Conservation (phyloP, 2,888 invertebrate genomes). For the Agonum fuliginosum region DNA sequence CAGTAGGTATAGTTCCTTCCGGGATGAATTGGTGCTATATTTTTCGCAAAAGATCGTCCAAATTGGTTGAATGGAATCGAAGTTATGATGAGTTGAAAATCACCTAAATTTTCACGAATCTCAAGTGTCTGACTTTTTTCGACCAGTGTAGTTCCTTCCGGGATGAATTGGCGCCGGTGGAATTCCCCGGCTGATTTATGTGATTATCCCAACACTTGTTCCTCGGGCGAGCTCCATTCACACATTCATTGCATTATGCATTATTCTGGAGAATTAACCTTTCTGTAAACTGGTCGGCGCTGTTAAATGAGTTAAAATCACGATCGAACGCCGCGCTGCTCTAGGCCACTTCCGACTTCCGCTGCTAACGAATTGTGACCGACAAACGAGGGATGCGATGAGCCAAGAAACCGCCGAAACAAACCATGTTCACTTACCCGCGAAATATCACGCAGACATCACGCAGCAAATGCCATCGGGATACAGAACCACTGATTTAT, state of each 20-base stretch:
- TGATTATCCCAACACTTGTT: conserved; percentile 60
- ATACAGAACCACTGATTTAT: no score
- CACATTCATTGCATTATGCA: conserved; percentile 61
- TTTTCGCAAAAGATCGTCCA: no score
- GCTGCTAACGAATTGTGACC: conserved; percentile 45
- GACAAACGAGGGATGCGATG: conserved; percentile 21
- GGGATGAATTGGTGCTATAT: no score
- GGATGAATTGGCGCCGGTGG: conserved; percentile 9
- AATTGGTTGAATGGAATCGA: no score
- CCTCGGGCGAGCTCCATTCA: conserved; percentile 58
- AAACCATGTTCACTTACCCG: background rate
- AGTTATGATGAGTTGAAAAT: no score
- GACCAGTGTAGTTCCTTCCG: conserved; percentile 4
- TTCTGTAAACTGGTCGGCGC: conserved; percentile 53
- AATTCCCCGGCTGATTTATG: conserved; percentile 56
- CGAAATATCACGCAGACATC: conserved; percentile 32
- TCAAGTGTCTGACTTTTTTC: no score
- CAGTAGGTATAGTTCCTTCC: no score
- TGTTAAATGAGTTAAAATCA: conserved; percentile 60
- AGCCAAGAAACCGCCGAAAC: conserved; percentile 22
- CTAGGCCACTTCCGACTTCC: conserved; percentile 16
- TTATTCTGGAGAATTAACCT: conserved; percentile 60
- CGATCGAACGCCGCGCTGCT: conserved; percentile 34
- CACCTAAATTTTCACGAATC: no score
- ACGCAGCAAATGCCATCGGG: conserved; percentile 37